Evolutionary conservation across 2,888 invertebrate genomes (phyloP).

Genomic region (Cantharis rufa): DNA sequence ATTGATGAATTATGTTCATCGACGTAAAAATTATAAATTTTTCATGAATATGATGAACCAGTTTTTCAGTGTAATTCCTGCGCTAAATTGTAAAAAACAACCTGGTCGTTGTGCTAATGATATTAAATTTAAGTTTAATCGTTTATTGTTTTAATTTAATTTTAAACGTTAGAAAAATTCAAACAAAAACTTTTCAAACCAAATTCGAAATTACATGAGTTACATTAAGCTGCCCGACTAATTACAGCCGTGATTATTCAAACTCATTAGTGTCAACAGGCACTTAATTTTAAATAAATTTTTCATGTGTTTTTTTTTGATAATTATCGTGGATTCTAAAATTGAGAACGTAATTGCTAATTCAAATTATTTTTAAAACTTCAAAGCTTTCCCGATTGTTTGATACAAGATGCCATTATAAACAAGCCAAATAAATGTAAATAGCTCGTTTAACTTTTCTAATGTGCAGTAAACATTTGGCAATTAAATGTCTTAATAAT

Average conservation of each 20-base stretch:
- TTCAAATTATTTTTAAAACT: constrained; percentile 34
- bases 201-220: not conserved
- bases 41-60: no score
- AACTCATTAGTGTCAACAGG: not conserved
- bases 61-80: no score
- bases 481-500: not conserved
- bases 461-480: not conserved
- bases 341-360: constrained; percentile 34
- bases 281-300: not conserved
- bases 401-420: constrained; percentile 36
- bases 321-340: constrained; percentile 9
- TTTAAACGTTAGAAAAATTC: not conserved
- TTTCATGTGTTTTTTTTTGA: not conserved
- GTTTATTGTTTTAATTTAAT: no score
- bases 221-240: not conserved
- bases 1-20: no score
- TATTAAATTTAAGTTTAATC: no score
- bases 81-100: no score
- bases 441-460: constrained; percentile 28
- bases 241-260: not conserved
- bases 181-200: not conserved
- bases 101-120: no score
- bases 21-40: no score
- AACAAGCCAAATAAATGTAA: constrained; percentile 32
- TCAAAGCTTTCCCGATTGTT: constrained; percentile 33